Evolutionary conservation across 2,888 invertebrate species (phyloP).

Genomic region (Rhagium mordax): DNA sequence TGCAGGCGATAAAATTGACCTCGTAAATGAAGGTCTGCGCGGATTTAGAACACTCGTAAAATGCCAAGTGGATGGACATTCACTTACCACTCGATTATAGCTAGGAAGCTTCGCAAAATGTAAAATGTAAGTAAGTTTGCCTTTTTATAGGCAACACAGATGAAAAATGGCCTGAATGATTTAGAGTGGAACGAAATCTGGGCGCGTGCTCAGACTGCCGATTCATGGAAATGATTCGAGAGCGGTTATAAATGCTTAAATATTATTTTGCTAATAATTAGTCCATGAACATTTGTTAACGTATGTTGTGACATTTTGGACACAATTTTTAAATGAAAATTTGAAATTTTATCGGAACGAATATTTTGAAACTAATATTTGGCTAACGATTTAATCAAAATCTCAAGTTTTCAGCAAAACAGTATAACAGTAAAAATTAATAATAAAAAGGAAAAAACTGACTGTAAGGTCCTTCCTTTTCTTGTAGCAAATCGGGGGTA

Average conservation of each 20-base stretch:
- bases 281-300: neutral
- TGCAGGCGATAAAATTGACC: neutral
- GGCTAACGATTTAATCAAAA: no score
- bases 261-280: neutral
- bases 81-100: neutral
- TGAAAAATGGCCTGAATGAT: neutral
- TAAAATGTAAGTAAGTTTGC: neutral
- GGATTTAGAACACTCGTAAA: neutral
- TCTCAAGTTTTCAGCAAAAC: no score
- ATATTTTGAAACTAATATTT: no score
- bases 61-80: neutral
- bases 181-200: neutral
- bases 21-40: neutral
- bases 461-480: no score
- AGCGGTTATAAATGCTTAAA: neutral
- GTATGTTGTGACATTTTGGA: no score
- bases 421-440: no score
- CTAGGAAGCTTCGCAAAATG: neutral
- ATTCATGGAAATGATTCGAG: neutral
- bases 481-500: no score
- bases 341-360: no score
- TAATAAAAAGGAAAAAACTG: no score
- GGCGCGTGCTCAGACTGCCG: neutral
- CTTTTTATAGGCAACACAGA: neutral
- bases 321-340: no score